Evolutionary conservation across 2,888 invertebrate species (phyloP), one percentile per base, ranked within the genome.

Genomic region (Perdita meconis): DNA sequence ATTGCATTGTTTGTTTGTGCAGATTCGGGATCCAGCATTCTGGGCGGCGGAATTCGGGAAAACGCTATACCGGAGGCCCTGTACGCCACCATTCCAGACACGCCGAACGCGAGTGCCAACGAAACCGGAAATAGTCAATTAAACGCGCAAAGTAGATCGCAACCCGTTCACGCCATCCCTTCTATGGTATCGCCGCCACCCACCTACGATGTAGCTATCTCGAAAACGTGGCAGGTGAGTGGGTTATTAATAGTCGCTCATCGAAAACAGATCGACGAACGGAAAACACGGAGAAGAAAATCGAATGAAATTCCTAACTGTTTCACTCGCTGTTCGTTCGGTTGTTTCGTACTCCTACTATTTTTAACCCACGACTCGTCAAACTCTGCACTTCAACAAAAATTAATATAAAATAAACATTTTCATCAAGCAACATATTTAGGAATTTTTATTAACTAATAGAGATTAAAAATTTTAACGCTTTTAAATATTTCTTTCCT

Each of bases 101-200:
- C 84, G 40, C 85, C 89, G 51, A 87, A 86, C 60, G 51, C 81
- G 34, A 84, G 80, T 16, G 68, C 80, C 34, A 88, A 86, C 76
- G 84, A 81, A 26, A 87, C 80, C 51, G 81, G 84, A 47, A 72
- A 75, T 64, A 78, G 82, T 72, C 85, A 83, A 63, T 70, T 84
- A 59, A 85, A 86, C 60, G 24, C 72, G 22, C 85, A 85, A 55
- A 89, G 85, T 69, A 85, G 88, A 69, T 86, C 88, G 26, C 87
- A 84, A 68, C 85, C 87, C 2, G 82, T 90, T 66, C 90, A 92
- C 77, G 86, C 88, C 12, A 83, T 92, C 75, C 92, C 92, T 47
- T 91, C 92, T 40, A 92, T 92, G 91, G 91, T 90, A 60, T 92
- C 92, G 38, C 92, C 92, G 26, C 92, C 92, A 40, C 92, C 92